Evolutionary conservation across 2,113 vertebrate genomes (phyloP), one percentile per base, ranked within the genome.

Genomic region (Petromus typicus): DNA sequence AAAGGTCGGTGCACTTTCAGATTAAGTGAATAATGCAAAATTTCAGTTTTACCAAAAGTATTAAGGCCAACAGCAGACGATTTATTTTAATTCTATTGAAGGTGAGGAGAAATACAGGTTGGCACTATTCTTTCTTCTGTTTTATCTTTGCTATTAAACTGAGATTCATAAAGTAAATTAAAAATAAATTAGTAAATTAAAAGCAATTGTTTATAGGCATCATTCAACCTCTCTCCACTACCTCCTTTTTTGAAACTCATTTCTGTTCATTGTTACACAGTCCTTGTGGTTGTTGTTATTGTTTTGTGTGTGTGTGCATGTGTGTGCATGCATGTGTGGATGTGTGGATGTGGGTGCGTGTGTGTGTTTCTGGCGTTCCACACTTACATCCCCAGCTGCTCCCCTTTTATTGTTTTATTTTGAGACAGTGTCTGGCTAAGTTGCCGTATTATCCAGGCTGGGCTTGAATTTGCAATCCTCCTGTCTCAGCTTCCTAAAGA

Each of bases 201-300:
- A 96, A 80, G 27, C 2, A 57, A 22, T 32, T 59, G 25, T 56
- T 81, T 34, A 43, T 67, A 69, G 51, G 3, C 3, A 43, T 57
- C 75, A 57, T 57, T 69, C 23, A 37, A 80, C 73, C 78, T 43
- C 37, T 71, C 34, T 27, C 59, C 14, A 56, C 34, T 51, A 3
- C 71, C 43, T n/a, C 81, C 34, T 5, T 14, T 97, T 96, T 80
- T 40, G 82, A 88, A 95, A 69, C 40, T 84, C 37, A 71, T 78
- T 85, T 86, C 64, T 92, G 40, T 80, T 51, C 6, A 20, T 75
- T 88, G 32, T 40, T 67, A 51, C 6, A 43, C 0, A 80, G 51
- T 73, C 7, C 18, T 34, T 93, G 75, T 30, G 27, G 56, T 10
- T 51, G 10, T 51, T 51, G 48, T 51, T 51, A 10, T 51, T 51